Base-by-base conservation (phyloP, 2,888 invertebrate genomes). In the Lordiphosa andalusiaca region DNA sequence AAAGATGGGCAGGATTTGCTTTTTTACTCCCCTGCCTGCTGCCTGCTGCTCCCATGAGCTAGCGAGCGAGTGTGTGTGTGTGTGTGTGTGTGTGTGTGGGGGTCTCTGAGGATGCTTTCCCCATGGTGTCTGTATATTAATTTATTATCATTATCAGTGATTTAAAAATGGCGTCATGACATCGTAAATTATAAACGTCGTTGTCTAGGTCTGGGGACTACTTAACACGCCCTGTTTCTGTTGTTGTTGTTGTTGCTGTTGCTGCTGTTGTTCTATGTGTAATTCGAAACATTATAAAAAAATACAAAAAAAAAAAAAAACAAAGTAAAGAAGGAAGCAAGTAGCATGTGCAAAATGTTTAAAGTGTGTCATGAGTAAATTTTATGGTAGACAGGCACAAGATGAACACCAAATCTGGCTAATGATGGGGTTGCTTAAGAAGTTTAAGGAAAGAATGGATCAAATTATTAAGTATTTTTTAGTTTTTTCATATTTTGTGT, bases 111-210 rank as follows among this genome's bases (percentile, higher is more conserved):
- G 63, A 46, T 40, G 54, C 56, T 33, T 53, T 58, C 57, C 53
- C 71, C 60, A 49, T 46, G 66, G 63, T 60, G 71, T 53, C 64
- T 72, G 65, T 70, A 73, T 74, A 82, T 78, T 83, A 84, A 83
- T 83, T 84, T 83, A 83, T 83, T 78, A 83, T 84, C 84, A 84
- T 83, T 83, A 83, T 84, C 84, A 76, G 76, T 76, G 74, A 84
- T 82, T 84, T 82, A 74, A 74, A 80, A 83, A 77, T 74, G 77
- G 81, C 74, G 74, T 76, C 76, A 74, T 70, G 83, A 72, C 76
- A 70, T 81, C 81, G 72, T 83, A 83, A 81, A 83, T 80, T 76
- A 80, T 80, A 80, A 80, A 74, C 69, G 74, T 49, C 57, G 58
- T 53, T 64, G 59, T 61, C 71, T 59, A 78, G 60, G 66, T 57